Base-by-base conservation (phyloP, 2,888 invertebrate species). In the Tridacna gigas region DNA sequence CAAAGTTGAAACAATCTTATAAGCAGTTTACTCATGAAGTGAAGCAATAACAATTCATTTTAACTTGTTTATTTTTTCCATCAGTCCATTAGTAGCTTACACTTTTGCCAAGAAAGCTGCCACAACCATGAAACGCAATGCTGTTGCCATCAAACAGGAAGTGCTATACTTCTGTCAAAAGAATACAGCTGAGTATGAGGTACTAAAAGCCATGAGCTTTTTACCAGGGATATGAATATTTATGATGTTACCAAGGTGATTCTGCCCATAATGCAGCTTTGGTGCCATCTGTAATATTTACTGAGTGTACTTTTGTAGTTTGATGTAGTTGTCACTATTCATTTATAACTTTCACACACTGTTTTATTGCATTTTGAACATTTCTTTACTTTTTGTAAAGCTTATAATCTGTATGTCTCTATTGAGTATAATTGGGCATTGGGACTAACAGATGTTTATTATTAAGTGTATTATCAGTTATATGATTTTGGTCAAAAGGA, bases 41-140 rank as follows among this genome's bases (percentile, higher is more conserved):
- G 4, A 20, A 56, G 56, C 2, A 9, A 56, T 56, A 56, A 20
- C 1, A 56, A 56, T n/a, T 18, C 4, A 56, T 37, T 37, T 2
- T 20, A 56, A 56, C 56, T 65, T 65, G 45, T 67, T 28, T 67
- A 20, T 67, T 48, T 48, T n/a, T 26, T 67, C 66, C 26, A 7
- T 28, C 65, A 87, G 87, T 81, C 87, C 83, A 18, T 82, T 87
- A 79, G 80, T 86, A 81, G 84, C 84, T 71, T 86, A 86, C 82
- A 88, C 86, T 26, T 86, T 71, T 81, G 88, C 88, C 63, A 88
- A 91, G 90, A 88, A 86, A 74, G 96, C 96, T 93, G 96, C 96
- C 94, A 87, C 86, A 37, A 89, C 90, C 28, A 87, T 90, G 89
- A 88, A 83, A 77, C 77, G 89, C 76, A 90, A 90, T 66, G 94